These are phyloP conservation scores for Anguilla marmorata DNA, from an alignment of 2,797 vertebrate species.

Conservation along the genomic window DNA sequence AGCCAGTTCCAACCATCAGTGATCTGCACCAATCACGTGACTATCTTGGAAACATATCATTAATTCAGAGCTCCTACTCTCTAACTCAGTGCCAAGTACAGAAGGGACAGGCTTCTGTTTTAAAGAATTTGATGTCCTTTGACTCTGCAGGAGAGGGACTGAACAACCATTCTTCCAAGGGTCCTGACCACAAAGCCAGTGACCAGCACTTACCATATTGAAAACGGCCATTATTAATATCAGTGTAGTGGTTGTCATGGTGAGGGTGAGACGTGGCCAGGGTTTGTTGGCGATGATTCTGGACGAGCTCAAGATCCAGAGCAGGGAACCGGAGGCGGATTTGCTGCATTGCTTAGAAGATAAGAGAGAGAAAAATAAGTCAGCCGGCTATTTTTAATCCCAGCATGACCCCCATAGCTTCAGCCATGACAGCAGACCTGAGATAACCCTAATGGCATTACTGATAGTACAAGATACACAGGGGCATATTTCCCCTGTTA, in stretches of 20 bases:
- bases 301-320: conserved; percentile 88
- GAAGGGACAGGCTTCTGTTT: not conserved
- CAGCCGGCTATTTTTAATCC: conserved; percentile 6
- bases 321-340: conserved; percentile 77
- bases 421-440: not conserved
- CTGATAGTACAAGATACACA: not conserved
- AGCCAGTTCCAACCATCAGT: not conserved
- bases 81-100: not conserved
- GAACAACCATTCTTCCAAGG: not conserved
- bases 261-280: conserved; percentile 90
- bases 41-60: not conserved
- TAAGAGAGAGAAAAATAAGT: conserved; percentile 41
- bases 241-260: conserved; percentile 86
- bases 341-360: conserved; percentile 86
- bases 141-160: not conserved
- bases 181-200: not conserved
- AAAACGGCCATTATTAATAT: conserved; percentile 92
- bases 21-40: not conserved
- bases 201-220: conserved; percentile 86
- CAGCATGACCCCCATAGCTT: not conserved
- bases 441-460: not conserved
- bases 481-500: not conserved
- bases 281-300: conserved; percentile 89
- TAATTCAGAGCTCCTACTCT: not conserved
- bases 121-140: not conserved